Evolutionary conservation across 2,797 vertebrate species (phyloP).

Genomic region (Poliocrania exsul): DNA sequence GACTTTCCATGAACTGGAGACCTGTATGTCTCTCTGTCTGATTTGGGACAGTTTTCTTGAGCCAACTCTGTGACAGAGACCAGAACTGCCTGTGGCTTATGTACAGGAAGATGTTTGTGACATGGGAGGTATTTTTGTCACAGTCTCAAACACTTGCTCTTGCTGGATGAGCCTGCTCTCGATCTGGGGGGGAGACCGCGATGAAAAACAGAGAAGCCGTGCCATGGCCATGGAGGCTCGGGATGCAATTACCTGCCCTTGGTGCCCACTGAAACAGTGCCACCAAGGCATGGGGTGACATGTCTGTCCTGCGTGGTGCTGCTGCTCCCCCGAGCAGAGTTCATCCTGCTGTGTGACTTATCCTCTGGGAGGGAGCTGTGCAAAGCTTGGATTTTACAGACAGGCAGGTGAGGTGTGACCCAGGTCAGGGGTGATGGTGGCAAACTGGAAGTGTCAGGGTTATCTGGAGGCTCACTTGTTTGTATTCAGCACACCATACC

Average conservation of each 20-base stretch:
- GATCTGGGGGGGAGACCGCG: not conserved
- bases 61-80: fast-evolving
- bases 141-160: not conserved
- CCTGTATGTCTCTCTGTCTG: not conserved
- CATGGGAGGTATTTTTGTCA: not conserved
- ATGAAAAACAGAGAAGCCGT: fast-evolving
- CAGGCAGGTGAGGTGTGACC: not conserved
- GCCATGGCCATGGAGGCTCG: not conserved
- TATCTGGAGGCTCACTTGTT: not conserved
- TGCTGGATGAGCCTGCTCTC: fast-evolving
- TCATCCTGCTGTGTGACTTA: not conserved
- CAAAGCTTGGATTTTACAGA: not conserved
- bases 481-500: fast-evolving
- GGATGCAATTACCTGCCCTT: not conserved
- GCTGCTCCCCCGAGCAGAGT: not conserved
- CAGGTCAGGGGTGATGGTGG: not conserved
- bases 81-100: fast-evolving
- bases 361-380: not conserved
- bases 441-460: not conserved
- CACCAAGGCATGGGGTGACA: fast-evolving
- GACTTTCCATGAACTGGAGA: not conserved
- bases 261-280: not conserved
- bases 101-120: not conserved
- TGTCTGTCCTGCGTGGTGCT: fast-evolving
- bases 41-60: not conserved